Conservation (phyloP, 2,888 invertebrate genomes). For the Pterostichus madidus region DNA sequence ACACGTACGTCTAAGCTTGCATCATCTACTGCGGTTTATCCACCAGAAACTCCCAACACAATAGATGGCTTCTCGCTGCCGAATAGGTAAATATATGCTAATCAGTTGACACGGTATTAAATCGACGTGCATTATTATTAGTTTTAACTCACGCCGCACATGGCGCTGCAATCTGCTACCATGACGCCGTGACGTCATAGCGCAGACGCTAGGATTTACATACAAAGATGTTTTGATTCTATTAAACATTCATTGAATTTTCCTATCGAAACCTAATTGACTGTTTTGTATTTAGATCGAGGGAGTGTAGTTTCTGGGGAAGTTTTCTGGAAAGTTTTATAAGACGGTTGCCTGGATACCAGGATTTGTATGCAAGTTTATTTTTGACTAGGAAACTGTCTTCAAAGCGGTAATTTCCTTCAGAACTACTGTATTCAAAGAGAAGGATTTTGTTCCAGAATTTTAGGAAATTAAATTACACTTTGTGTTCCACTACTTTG, state of each 20-base stretch:
- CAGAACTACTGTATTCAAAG: no score
- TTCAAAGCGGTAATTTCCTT: no score
- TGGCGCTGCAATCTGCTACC: no score
- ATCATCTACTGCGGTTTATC: not conserved
- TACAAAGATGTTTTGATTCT: conserved; percentile 61
- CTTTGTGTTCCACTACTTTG: no score
- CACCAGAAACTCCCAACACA: not conserved
- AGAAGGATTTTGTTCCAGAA: no score
- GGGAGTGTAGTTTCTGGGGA: not conserved
- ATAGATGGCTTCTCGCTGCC: not conserved
- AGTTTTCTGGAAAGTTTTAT: not conserved
- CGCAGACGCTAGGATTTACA: conserved; percentile 49
- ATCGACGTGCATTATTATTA: conserved; percentile 59
- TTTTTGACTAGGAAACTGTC: no score
- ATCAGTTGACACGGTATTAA: conserved; percentile 48
- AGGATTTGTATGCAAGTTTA: no score
- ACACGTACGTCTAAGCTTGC: not conserved
- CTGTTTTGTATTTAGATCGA: not conserved
- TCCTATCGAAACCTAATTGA: conserved; percentile 48
- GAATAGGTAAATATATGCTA: conserved; percentile 55
- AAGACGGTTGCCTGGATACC: no score
- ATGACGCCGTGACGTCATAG: conserved; percentile 6
- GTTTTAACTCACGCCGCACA: conserved; percentile 11
- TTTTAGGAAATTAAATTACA: no score
- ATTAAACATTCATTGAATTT: conserved; percentile 59